Conservation (phyloP, 1,140 invertebrate genomes). For the Idris sp. region DNA sequence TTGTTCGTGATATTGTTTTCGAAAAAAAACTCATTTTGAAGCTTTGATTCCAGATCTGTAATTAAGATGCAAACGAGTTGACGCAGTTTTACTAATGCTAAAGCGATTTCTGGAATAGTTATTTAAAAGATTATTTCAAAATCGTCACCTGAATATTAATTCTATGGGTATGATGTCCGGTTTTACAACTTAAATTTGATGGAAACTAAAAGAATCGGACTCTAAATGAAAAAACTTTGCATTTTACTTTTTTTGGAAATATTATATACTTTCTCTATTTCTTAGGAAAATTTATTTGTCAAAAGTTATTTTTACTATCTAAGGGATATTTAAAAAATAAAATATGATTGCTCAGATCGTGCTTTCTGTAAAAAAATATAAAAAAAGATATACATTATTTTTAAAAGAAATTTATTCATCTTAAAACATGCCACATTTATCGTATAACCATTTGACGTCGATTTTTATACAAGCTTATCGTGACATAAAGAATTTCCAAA, state of each 20-base stretch:
- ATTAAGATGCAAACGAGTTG: conserved; percentile 28
- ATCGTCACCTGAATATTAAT: conserved; percentile 19
- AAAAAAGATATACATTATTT: conserved; percentile 21
- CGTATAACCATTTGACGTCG: conserved; percentile 6
- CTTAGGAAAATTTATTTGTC: too few species aligned
- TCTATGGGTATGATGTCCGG: too few species aligned
- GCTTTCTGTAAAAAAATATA: conserved; percentile 1
- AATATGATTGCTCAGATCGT: too few species aligned
- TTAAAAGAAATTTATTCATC: conserved; percentile 18
- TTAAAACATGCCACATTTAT: conserved; percentile 14
- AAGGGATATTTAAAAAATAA: too few species aligned
- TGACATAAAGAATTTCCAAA: conserved; percentile 14
- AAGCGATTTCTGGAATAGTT: conserved; percentile 15
- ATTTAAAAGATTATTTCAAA: conserved; percentile 22
- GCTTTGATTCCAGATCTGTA: too few species aligned
- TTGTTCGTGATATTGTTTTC: too few species aligned
- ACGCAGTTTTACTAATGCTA: conserved; percentile 15
- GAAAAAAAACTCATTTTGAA: too few species aligned
- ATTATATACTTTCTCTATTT: too few species aligned
- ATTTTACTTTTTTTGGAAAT: too few species aligned
- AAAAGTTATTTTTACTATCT: too few species aligned
- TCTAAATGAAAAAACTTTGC: too few species aligned
- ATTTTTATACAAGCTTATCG: conserved; percentile 20
- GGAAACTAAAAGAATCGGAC: not conserved
- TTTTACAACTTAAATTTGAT: too few species aligned